Evolutionary conservation across 2,888 invertebrate species (phyloP).

Genomic region (Phlogophora meticulosa): DNA sequence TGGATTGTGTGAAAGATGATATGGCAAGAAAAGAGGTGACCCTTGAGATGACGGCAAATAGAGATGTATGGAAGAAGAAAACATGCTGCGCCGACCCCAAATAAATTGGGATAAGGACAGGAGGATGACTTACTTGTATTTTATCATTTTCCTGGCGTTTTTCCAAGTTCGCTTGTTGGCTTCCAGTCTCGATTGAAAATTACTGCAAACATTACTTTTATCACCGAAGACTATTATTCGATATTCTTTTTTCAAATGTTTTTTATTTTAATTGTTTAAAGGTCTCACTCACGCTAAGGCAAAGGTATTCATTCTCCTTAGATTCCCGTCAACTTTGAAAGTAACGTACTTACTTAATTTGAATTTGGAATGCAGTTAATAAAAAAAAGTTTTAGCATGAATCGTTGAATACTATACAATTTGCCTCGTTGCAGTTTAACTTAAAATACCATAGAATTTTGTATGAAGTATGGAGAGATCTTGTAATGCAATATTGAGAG

Average conservation of each 20-base stretch:
- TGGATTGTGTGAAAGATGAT: too few species aligned
- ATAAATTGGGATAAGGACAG: too few species aligned
- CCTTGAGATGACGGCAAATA: too few species aligned
- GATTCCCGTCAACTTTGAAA: not conserved
- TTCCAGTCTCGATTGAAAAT: conserved; percentile 4
- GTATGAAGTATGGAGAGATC: not conserved
- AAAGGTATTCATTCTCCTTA: too few species aligned
- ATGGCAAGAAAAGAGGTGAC: too few species aligned
- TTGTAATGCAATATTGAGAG: not conserved
- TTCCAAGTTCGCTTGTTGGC: conserved; percentile 13
- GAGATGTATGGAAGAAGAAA: too few species aligned
- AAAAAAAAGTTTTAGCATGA: not conserved
- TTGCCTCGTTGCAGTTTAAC: not conserved
- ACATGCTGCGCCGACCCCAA: too few species aligned
- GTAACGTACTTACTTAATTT: too few species aligned
- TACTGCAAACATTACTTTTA: not conserved
- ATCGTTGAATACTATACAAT: too few species aligned
- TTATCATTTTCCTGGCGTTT: conserved; percentile 26
- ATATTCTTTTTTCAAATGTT: not conserved
- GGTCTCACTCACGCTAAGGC: too few species aligned
- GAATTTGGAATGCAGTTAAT: conserved; percentile 3
- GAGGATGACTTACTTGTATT: too few species aligned
- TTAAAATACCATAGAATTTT: conserved; percentile 2
- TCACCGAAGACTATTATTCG: not conserved
- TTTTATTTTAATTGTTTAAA: not conserved